Conservation (phyloP, 2,113 vertebrate genomes). For the Peromyscus maniculatus region DNA sequence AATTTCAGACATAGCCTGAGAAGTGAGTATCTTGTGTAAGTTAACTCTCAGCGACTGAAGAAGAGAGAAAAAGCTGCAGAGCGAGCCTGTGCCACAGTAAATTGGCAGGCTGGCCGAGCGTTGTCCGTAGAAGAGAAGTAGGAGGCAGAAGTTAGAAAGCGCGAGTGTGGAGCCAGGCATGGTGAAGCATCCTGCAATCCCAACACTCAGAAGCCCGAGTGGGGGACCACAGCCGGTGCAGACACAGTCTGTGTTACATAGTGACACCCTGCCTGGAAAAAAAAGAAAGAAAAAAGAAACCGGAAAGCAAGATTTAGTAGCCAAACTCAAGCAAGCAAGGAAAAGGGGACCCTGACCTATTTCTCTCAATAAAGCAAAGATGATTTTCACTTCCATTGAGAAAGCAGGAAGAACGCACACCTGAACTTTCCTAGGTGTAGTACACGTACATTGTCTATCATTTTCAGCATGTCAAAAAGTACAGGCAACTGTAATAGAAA, state of each 20-base stretch:
- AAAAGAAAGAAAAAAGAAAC: background rate
- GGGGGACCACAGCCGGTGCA: background rate
- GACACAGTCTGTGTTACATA: background rate
- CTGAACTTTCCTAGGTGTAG: slow-evolving; percentile 25
- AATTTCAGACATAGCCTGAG: background rate
- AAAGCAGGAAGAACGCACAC: background rate
- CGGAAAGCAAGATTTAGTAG: background rate
- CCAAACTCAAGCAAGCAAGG: background rate
- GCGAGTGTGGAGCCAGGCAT: background rate
- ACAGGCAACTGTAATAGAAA: background rate
- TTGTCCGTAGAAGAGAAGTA: background rate
- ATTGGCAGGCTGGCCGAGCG: background rate
- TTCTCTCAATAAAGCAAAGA: slow-evolving; percentile 21
- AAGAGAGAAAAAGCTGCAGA: background rate
- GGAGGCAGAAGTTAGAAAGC: background rate
- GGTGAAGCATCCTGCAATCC: too few relatives aligned
- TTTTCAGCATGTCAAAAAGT: slow-evolving; percentile 7
- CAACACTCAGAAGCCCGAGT: background rate
- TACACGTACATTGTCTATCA: background rate
- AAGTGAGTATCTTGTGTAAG: background rate
- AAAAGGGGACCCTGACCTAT: background rate
- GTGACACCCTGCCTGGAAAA: background rate
- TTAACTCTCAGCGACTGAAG: background rate
- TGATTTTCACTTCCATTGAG: background rate
- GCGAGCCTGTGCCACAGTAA: background rate